These are phyloP conservation scores for Pseudomyrmex flavicornis DNA, from an alignment of 1,140 invertebrate species.

Conservation along the genomic window DNA sequence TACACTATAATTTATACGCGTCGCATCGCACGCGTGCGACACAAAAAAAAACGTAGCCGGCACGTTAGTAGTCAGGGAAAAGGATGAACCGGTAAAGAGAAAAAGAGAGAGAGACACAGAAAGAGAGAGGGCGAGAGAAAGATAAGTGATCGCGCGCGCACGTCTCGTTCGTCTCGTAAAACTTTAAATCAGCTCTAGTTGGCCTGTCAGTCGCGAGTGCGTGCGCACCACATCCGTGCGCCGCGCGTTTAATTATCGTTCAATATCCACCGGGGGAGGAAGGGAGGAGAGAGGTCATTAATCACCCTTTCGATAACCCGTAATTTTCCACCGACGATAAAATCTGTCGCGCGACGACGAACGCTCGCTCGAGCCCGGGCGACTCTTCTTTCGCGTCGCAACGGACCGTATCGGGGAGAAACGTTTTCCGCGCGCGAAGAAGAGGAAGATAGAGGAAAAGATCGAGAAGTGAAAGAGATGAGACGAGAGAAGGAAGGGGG, in stretches of 20 bases:
- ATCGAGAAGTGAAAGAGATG: not conserved
- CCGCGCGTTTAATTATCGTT: slow-evolving; percentile 80
- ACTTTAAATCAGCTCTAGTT: slow-evolving; percentile 72
- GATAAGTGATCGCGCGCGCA: slow-evolving; percentile 24
- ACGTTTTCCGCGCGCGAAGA: not conserved
- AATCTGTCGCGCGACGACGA: slow-evolving; percentile 69
- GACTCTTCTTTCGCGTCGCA: slow-evolving; percentile 35
- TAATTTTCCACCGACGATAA: slow-evolving; percentile 74
- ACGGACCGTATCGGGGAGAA: slow-evolving; percentile 13
- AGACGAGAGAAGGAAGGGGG: not conserved
- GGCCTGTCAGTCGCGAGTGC: slow-evolving; percentile 67
- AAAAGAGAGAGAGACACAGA: not conserved
- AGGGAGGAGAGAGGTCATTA: slow-evolving; percentile 55
- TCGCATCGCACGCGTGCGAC: slow-evolving; percentile 24
- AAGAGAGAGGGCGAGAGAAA: not conserved
- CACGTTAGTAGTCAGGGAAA: slow-evolving; percentile 30
- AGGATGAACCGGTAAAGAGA: not conserved
- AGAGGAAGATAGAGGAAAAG: slow-evolving; percentile 17
- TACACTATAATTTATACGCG: slow-evolving; percentile 38
- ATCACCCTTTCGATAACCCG: slow-evolving; percentile 73
- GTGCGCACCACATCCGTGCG: slow-evolving; percentile 69
- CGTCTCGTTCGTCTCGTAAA: slow-evolving; percentile 37
- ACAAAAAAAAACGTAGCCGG: slow-evolving; percentile 17
- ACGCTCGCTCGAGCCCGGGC: slow-evolving; percentile 25
- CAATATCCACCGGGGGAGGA: slow-evolving; percentile 65